These are phyloP conservation scores for Diorhabda elongata DNA, from an alignment of 1,140 invertebrate genomes.

Conservation along the genomic window DNA sequence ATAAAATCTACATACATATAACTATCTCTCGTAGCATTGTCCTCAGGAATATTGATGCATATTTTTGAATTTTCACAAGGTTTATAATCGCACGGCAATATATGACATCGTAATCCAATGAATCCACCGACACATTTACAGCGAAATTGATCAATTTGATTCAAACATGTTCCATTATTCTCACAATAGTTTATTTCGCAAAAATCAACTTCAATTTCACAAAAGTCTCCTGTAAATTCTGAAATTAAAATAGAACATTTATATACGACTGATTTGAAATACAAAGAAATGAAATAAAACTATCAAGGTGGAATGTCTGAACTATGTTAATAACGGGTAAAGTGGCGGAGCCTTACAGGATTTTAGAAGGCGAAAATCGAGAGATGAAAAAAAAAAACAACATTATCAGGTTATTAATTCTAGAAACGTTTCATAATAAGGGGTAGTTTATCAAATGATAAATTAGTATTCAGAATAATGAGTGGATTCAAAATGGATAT, in stretches of 20 bases:
- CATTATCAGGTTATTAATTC: too few relatives aligned
- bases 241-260: conserved; percentile 6
- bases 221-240: conserved; percentile 47
- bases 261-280: too few relatives aligned
- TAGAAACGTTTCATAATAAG: too few relatives aligned
- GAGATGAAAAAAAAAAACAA: too few relatives aligned
- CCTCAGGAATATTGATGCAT: conserved; percentile 50
- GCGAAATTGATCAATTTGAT: conserved; percentile 50
- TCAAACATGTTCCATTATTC: conserved; percentile 55
- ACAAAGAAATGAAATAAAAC: too few relatives aligned
- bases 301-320: too few relatives aligned
- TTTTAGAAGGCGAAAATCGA: too few relatives aligned
- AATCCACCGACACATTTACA: conserved; percentile 59
- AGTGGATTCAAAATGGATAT: too few relatives aligned
- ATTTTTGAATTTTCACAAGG: conserved; percentile 52
- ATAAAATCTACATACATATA: conserved; percentile 39
- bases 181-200: conserved; percentile 52
- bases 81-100: conserved; percentile 54
- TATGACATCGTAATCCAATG: conserved; percentile 53
- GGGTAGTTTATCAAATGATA: too few relatives aligned
- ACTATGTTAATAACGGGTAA: too few relatives aligned
- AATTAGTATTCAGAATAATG: too few relatives aligned
- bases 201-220: conserved; percentile 48
- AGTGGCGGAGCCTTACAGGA: too few relatives aligned
- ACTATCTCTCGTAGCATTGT: conserved; percentile 44